Evolutionary conservation across 2,888 invertebrate genomes (phyloP).

Genomic region (Callinectes sapidus): DNA sequence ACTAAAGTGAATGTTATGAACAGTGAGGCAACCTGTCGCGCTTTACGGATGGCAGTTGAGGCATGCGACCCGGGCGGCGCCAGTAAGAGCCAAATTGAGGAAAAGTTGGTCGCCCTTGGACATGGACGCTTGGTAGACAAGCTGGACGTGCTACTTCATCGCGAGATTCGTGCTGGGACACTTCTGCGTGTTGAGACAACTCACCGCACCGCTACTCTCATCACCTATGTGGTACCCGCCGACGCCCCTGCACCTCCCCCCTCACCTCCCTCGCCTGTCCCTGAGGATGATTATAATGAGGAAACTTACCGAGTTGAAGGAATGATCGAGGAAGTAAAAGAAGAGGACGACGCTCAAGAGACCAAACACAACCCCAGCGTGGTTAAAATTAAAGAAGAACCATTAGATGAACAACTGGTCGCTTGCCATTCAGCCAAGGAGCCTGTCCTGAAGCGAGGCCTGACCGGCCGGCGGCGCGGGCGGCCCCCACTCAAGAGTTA

Average conservation of each 20-base stretch:
- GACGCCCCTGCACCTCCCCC: conserved; percentile 60
- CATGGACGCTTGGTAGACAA: conserved; percentile 58
- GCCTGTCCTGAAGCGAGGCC: conserved; percentile 29
- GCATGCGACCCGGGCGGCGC: conserved; percentile 61
- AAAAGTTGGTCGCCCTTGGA: conserved; percentile 51
- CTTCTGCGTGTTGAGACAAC: conserved; percentile 65
- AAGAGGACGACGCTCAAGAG: conserved; percentile 31
- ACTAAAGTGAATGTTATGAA: conserved; percentile 71
- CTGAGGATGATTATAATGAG: conserved; percentile 45
- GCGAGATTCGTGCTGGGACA: conserved; percentile 67
- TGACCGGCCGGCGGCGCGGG: conserved; percentile 60
- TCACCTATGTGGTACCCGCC: conserved; percentile 64
- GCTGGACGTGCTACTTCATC: conserved; percentile 64
- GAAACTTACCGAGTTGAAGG: conserved; percentile 51
- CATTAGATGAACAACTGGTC: conserved; percentile 40
- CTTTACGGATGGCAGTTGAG: conserved; percentile 65
- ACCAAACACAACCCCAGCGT: conserved; percentile 23
- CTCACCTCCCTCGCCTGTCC: conserved; percentile 50
- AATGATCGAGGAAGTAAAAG: conserved; percentile 52
- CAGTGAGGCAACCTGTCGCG: conserved; percentile 66
- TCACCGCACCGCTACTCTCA: conserved; percentile 63
- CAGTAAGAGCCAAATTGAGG: conserved; percentile 65
- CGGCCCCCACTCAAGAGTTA: conserved; percentile 56
- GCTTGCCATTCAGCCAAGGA: conserved; percentile 43
- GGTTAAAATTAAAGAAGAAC: conserved; percentile 45